Evolutionary conservation across 2,113 vertebrate genomes (phyloP), one percentile per base, ranked within the genome.

Genomic region (Agelaius tricolor): DNA sequence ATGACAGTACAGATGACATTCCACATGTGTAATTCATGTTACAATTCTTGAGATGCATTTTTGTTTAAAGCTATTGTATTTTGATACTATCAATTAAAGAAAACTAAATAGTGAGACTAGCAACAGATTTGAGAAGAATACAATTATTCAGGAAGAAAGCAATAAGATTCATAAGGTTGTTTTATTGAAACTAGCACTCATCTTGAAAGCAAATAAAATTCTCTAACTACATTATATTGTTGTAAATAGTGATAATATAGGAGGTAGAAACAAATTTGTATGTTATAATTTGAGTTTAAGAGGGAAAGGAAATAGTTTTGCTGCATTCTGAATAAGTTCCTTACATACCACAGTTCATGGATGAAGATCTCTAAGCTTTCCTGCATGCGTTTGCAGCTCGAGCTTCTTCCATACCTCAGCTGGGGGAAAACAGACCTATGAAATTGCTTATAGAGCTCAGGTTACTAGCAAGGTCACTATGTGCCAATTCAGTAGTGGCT

Each of bases 291-390:
- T 59, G 8, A 75, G 18, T 47, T 75, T 74, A 57, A 44, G 39
- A 69, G 31, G 7, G 10, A 21, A 74, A 57, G 16, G 59, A 39
- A 28, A 7, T 23, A n/a, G 8, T 66, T 86, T 7, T 52, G 3
- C 19, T 66, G 24, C 18, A 10, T 35, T 90, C 22, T 43, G n/a
- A 46, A 75, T 3, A 39, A 41, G 12, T 58, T 80, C 35, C 15
- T 75, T 63, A 9, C 2, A 7, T 3, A 0, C 7, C 80, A 1
- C 11, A 74, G 8, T 67, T 8, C 23, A 26, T 4, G 62, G 27
- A 46, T 74, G 21, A 93, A 68, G 37, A 26, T 35, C 5, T 16
- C 2, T 5, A 19, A 37, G 33, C 16, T 61, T 9, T 68, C 33
- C 52, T 31, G 2, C 28, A 27, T 13, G 7, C 11, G 11, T 67